These are phyloP conservation scores for Dromius quadrimaculatus DNA, from an alignment of 2,888 invertebrate species.

Conservation along the genomic window DNA sequence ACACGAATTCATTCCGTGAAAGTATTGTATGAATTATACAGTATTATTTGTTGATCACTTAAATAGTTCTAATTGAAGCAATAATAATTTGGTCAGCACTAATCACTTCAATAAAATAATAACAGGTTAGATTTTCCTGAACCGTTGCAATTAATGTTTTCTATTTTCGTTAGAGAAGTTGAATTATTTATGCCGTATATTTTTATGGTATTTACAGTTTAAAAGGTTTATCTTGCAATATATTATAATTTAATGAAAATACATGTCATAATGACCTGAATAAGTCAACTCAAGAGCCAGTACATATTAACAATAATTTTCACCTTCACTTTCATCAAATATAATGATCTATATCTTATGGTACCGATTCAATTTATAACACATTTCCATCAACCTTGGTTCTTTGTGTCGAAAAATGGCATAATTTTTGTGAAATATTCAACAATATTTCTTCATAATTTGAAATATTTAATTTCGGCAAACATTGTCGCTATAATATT, in stretches of 20 bases:
- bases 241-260: neutral
- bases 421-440: too few relatives aligned
- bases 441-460: too few relatives aligned
- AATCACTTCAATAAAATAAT: constrained; percentile 1
- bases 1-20: neutral
- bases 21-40: constrained; percentile 14
- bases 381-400: too few relatives aligned
- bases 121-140: neutral
- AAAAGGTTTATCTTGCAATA: neutral
- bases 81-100: constrained; percentile 1
- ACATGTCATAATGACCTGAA: neutral
- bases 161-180: neutral
- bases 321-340: too few relatives aligned
- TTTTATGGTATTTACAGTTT: neutral
- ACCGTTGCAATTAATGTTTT: neutral
- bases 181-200: neutral
- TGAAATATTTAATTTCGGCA: too few relatives aligned
- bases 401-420: too few relatives aligned
- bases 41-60: neutral
- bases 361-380: too few relatives aligned
- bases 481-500: too few relatives aligned
- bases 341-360: too few relatives aligned
- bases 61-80: neutral
- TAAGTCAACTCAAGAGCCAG: too few relatives aligned
- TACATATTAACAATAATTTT: too few relatives aligned